Conservation (phyloP, 2,888 invertebrate species). For the Cylloceria caligata region DNA sequence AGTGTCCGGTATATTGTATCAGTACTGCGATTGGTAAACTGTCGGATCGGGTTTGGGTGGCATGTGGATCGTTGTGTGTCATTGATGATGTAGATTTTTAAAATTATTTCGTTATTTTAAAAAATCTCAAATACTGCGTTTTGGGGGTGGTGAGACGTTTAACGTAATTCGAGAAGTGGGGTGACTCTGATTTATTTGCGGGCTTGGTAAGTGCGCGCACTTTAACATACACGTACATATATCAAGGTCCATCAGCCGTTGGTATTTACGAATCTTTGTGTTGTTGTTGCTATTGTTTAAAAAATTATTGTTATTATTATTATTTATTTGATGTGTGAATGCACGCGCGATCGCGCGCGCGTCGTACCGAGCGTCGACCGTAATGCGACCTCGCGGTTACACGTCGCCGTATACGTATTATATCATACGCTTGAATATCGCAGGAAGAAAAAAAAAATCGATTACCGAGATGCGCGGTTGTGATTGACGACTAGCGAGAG, state of each 20-base stretch:
- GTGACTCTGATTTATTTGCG: constrained; percentile 42
- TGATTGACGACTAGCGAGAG: constrained; percentile 72
- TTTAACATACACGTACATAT: constrained; percentile 53
- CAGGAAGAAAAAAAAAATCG: constrained; percentile 66
- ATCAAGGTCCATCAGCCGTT: constrained; percentile 25
- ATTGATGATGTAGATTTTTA: constrained; percentile 58
- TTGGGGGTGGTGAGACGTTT: constrained; percentile 35
- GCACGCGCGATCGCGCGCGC: constrained; percentile 60
- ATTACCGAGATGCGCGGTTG: constrained; percentile 65
- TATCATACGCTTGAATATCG: constrained; percentile 59
- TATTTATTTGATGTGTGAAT: constrained; percentile 51
- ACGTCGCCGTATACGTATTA: constrained; percentile 48
- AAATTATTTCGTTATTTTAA: constrained; percentile 24
- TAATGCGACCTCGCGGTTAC: constrained; percentile 66
- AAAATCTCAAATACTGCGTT: constrained; percentile 56
- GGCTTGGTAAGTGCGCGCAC: constrained; percentile 56
- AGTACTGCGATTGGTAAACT: constrained; percentile 64
- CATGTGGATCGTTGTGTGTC: constrained; percentile 66
- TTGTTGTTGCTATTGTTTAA: constrained; percentile 24
- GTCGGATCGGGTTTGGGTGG: constrained; percentile 67
- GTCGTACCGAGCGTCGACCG: constrained; percentile 68
- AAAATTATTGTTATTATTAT: constrained; percentile 11
- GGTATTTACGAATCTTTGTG: constrained; percentile 31
- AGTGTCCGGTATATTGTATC: constrained; percentile 62
- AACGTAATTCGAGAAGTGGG: constrained; percentile 44